Percentiles rank a stretch among this genome's conserved stretches.
phyloP scores from a whole-genome alignment of 2,888 invertebrate species.

The Xylota segnis region DNA sequence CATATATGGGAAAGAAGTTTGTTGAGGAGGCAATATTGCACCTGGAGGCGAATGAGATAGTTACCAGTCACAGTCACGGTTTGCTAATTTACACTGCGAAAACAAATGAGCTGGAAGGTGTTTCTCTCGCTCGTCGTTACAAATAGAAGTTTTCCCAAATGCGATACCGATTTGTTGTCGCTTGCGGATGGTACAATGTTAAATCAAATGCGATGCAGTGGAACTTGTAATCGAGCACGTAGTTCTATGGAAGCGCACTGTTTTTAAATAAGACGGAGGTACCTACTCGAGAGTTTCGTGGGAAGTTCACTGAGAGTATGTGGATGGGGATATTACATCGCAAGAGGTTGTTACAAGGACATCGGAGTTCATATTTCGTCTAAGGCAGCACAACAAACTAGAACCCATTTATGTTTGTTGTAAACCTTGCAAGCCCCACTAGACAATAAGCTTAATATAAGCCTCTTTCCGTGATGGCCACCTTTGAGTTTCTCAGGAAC shows the following conservation, averaged over 20 bases:
- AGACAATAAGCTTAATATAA: too few relatives aligned
- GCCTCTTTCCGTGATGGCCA: too few relatives aligned
- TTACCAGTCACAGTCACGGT: constrained; percentile 75
- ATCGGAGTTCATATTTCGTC: too few relatives aligned
- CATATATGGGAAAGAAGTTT: constrained; percentile 49
- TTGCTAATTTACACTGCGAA: constrained; percentile 76
- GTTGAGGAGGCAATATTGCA: constrained; percentile 63
- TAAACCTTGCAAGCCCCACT: too few relatives aligned
- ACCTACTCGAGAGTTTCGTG: too few relatives aligned
- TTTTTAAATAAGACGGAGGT: too few relatives aligned
- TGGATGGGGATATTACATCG: too few relatives aligned
- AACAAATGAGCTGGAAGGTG: constrained; percentile 75
- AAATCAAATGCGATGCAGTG: constrained; percentile 7
- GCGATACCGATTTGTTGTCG: constrained; percentile 13
- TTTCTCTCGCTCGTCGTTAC: constrained; percentile 48
- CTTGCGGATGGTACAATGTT: not conserved
- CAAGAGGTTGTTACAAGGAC: too few relatives aligned
- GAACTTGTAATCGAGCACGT: constrained; percentile 42
- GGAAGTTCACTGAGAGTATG: too few relatives aligned
- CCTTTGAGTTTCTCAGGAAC: too few relatives aligned
- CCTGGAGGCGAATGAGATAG: constrained; percentile 73
- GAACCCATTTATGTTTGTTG: too few relatives aligned
- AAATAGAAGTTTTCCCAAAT: constrained; percentile 1
- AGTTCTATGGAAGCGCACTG: constrained; percentile 14
- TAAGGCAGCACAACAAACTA: too few relatives aligned